phyloP scores from a whole-genome alignment of 2,888 invertebrate genomes.

The Pantelozetes paolii region DNA sequence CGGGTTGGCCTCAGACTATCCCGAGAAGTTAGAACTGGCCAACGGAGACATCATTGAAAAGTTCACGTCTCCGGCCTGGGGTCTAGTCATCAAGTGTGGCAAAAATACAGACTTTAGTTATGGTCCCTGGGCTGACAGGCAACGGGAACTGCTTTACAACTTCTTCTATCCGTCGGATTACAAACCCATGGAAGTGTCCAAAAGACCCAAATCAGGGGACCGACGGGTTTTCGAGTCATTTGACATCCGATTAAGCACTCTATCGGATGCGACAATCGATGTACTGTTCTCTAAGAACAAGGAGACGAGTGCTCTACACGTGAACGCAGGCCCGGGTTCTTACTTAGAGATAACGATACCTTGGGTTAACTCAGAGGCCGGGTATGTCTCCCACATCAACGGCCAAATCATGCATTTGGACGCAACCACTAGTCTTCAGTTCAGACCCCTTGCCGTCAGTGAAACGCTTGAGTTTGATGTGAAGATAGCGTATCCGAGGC shows the following conservation, averaged over 20 bases:
- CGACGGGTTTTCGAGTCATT: slow-evolving; percentile 82
- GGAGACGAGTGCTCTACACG: slow-evolving; percentile 94
- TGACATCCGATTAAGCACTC: slow-evolving; percentile 81
- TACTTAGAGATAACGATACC: slow-evolving; percentile 94
- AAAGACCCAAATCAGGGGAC: slow-evolving; percentile 78
- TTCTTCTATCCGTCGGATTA: slow-evolving; percentile 83
- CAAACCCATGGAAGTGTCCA: slow-evolving; percentile 60
- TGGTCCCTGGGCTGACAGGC: slow-evolving; percentile 98
- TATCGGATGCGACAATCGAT: slow-evolving; percentile 90
- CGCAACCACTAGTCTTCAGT: slow-evolving; percentile 89
- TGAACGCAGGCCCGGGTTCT: slow-evolving; percentile 89
- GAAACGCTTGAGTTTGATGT: slow-evolving; percentile 91
- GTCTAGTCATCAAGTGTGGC: slow-evolving; percentile 88
- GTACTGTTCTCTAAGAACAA: slow-evolving; percentile 88
- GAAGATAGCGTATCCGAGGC: slow-evolving; percentile 79
- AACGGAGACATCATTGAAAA: slow-evolving; percentile 84
- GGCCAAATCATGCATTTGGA: slow-evolving; percentile 91
- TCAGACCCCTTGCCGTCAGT: slow-evolving; percentile 84
- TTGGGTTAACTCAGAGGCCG: slow-evolving; percentile 81
- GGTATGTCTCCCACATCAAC: slow-evolving; percentile 82
- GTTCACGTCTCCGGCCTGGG: slow-evolving; percentile 90
- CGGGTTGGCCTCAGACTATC: slow-evolving; percentile 81
- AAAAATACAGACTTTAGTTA: slow-evolving; percentile 95
- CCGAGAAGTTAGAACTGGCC: slow-evolving; percentile 78
- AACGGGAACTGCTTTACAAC: slow-evolving; percentile 87